Percentiles rank a stretch among this genome's conserved stretches.
phyloP scores from a whole-genome alignment of 2,113 vertebrate species.

The Hypomesus transpacificus region DNA sequence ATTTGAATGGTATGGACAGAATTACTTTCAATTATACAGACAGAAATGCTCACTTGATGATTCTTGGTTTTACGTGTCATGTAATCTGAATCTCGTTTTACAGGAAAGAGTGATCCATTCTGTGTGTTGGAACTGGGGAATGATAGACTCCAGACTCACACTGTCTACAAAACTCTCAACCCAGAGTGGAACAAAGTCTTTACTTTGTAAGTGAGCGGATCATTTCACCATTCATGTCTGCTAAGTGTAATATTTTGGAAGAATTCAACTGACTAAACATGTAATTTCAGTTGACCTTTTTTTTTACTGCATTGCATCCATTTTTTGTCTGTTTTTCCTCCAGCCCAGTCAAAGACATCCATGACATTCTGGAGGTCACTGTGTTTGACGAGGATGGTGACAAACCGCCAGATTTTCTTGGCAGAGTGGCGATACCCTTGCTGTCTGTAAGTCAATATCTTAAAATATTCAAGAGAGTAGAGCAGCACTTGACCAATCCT shows the following conservation, averaged over 20 bases:
- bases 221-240: background rate
- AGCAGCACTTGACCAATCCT: background rate
- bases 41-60: background rate
- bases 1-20: slow-evolving; percentile 84
- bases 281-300: background rate
- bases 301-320: background rate
- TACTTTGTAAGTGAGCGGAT: slow-evolving; percentile 82
- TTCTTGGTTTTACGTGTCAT: background rate
- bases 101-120: slow-evolving; percentile 97
- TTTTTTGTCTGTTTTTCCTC: slow-evolving; percentile 38
- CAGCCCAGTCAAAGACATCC: slow-evolving; percentile 93
- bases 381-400: slow-evolving; percentile 98
- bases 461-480: background rate
- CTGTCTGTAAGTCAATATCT: slow-evolving; percentile 78
- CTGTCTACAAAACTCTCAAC: slow-evolving; percentile 91
- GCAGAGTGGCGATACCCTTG: slow-evolving; percentile 91
- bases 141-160: slow-evolving; percentile 88
- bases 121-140: slow-evolving; percentile 92
- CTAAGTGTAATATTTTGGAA: background rate
- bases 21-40: background rate
- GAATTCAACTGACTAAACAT: background rate
- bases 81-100: slow-evolving; percentile 29
- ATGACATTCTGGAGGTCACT: slow-evolving; percentile 89
- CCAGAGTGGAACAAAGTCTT: slow-evolving; percentile 97
- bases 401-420: slow-evolving; percentile 95